Evolutionary conservation across 2,797 vertebrate species (phyloP), one percentile per base, ranked within the genome.

Genomic region (Psittacula echo): DNA sequence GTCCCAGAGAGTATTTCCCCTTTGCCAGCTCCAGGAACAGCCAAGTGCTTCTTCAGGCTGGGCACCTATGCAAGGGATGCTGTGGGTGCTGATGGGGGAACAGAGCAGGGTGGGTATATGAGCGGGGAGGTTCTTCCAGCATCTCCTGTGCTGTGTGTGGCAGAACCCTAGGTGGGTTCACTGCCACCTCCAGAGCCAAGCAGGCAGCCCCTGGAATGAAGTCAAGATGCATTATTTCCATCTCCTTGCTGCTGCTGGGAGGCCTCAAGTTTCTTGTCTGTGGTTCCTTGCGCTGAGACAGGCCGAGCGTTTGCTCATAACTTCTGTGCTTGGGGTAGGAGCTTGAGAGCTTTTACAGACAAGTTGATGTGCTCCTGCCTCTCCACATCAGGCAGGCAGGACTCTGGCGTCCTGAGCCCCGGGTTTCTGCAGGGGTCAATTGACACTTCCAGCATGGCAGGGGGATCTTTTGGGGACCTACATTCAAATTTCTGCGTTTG

Each of bases 211-310:
- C 51, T 41, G 72, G 10, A 23, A 67, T 71, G 56, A 91, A 92
- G 87, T 89, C 75, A 89, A 87, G 87, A 60, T 19, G 26, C 44
- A 51, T 93, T 91, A 93, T 74, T 96, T 94, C 79, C 85, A 66
- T 26, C 58, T 87, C 51, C 44, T 61, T 85, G 79, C 29, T 1
- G 0, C 61, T 53, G 75, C 56, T 15, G 12, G 85, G 68, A 48
- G 24, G 65, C 65, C 85, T 92, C 13, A 5, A 32, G 50, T 79
- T 91, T 72, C 87, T 65, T n/a, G 45, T 65, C 70, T 50, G 21
- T 39, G 22, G 44, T 42, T 3, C 1, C 53, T 39, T 37, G 22
- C 12, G 5, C 15, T 19, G 23, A 87, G 65, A 17, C 32, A 62
- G 81, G 56, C 37, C 0, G 0, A 79, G 56, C 51, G 79, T 44